Conservation (phyloP, 2,113 vertebrate species). For the Sciurus niger region DNA sequence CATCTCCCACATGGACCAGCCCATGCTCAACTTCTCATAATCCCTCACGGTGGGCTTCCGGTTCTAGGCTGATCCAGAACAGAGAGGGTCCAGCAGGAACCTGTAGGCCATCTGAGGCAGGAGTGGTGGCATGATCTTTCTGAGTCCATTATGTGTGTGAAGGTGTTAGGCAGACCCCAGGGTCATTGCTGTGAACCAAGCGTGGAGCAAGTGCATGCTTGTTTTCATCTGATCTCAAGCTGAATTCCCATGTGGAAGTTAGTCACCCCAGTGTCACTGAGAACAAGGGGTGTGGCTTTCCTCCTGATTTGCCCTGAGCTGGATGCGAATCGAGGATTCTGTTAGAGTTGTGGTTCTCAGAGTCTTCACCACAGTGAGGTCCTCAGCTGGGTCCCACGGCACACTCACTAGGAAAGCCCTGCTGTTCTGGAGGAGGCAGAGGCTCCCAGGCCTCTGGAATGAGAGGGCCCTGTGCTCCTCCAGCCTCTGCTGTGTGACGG, state of each 20-base stretch:
- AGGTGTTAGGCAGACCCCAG: too few relatives aligned
- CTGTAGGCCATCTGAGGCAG: neutral
- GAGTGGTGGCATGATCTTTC: neutral
- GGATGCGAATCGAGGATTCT: neutral
- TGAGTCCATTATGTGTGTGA: too few relatives aligned
- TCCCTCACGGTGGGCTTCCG: neutral
- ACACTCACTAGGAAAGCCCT: neutral
- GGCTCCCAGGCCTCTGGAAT: too few relatives aligned
- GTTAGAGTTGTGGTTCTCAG: neutral
- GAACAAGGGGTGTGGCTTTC: neutral
- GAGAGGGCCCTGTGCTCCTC: too few relatives aligned
- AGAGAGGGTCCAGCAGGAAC: neutral
- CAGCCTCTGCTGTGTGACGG: too few relatives aligned
- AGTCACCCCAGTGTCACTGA: neutral
- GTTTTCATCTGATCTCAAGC: too few relatives aligned
- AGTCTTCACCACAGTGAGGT: too few relatives aligned
- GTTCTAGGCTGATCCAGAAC: neutral
- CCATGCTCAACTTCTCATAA: slow-evolving; percentile 93
- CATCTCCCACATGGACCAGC: slow-evolving; percentile 93
- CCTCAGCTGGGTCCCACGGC: neutral
- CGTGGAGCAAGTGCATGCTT: neutral
- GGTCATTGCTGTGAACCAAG: neutral
- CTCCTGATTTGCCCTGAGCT: neutral
- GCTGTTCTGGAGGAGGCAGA: neutral
- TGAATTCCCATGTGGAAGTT: neutral